Evolutionary conservation across 2,113 vertebrate genomes (phyloP).

Genomic region (Genyomyrus donnyi): DNA sequence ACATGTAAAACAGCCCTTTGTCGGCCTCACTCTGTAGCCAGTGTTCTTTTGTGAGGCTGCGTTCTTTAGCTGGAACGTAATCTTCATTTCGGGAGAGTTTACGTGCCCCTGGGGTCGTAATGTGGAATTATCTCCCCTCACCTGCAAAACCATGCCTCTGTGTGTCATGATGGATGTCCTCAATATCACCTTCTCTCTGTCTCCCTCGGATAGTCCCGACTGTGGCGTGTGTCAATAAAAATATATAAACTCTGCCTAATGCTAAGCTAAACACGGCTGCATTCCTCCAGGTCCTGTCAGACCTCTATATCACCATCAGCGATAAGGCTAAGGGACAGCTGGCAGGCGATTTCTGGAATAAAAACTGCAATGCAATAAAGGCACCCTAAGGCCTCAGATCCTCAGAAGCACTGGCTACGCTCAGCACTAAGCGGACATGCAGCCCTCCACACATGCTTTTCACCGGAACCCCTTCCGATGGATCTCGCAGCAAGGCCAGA

Average conservation of each 20-base stretch:
- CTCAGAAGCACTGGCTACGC: not conserved
- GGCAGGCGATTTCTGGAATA: not conserved
- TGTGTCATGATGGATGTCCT: conserved; percentile 6
- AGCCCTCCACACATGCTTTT: not conserved
- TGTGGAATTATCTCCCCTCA: not conserved
- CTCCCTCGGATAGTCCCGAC: not conserved
- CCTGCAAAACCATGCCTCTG: not conserved
- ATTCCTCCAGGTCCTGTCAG: not conserved
- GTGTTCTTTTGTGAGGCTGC: not conserved
- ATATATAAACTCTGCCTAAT: conserved; percentile 8
- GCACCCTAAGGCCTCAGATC: not conserved
- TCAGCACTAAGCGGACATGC: not conserved
- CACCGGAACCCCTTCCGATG: not conserved
- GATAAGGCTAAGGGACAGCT: not conserved
- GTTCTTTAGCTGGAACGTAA: not conserved
- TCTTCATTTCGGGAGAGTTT: conserved; percentile 10
- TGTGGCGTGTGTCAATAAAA: conserved; percentile 1
- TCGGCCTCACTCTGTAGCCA: not conserved
- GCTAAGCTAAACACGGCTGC: not conserved
- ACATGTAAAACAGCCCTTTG: not conserved
- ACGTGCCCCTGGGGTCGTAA: not conserved
- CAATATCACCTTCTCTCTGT: not conserved
- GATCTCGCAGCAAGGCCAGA: not conserved
- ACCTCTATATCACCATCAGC: not conserved
- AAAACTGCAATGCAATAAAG: not conserved